Conservation (phyloP, 1,140 invertebrate genomes). For the Lordiphosa collinella region DNA sequence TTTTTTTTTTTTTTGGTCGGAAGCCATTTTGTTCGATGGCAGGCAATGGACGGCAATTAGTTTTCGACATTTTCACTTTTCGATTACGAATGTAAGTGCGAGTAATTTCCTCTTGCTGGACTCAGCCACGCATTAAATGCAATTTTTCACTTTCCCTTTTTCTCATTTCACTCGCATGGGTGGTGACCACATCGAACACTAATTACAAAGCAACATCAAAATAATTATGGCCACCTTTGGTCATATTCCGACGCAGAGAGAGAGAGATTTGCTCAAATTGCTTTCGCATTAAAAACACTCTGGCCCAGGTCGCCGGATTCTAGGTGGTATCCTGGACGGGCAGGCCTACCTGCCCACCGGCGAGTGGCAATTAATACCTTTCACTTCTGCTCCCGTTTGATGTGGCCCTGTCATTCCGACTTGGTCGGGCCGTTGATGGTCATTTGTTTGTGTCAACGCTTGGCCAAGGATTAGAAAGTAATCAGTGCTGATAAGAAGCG, state of each 20-base stretch:
- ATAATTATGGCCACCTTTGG: constrained; percentile 74
- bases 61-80: constrained; percentile 54
- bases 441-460: constrained; percentile 76
- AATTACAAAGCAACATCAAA: constrained; percentile 74
- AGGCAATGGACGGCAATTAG: constrained; percentile 45
- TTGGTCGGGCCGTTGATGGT: no score
- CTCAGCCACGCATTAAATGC: constrained; percentile 66
- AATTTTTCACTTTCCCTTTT: constrained; percentile 75
- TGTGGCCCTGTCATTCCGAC: constrained; percentile 59
- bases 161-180: neutral
- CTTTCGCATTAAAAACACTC: constrained; percentile 78
- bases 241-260: constrained; percentile 26
- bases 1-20: neutral
- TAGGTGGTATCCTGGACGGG: no score
- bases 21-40: constrained; percentile 36
- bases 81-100: constrained; percentile 54
- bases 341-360: constrained; percentile 55
- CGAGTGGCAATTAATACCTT: constrained; percentile 70
- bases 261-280: constrained; percentile 68
- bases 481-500: constrained; percentile 73
- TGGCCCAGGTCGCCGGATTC: constrained; percentile 18
- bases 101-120: constrained; percentile 60
- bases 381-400: constrained; percentile 61
- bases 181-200: constrained; percentile 60
- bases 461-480: constrained; percentile 74